Base-by-base conservation (phyloP, 1,140 invertebrate genomes). In the Arctopsyche grandis region DNA sequence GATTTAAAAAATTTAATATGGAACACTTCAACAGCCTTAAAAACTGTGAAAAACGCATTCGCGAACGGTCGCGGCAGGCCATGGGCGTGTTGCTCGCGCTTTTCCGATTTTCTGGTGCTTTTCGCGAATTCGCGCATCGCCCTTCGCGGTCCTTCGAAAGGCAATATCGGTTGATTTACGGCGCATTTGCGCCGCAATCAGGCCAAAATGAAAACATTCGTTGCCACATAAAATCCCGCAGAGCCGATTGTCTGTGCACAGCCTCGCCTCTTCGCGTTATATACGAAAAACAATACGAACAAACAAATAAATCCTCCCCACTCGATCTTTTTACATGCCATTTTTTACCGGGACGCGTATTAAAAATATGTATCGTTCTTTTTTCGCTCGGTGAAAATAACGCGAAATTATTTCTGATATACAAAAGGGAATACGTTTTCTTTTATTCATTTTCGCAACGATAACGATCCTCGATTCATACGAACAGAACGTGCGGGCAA, bases 121-220 rank as follows among this genome's bases (percentile, higher is more conserved):
- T 66, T 74, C 48, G 69, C 48, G 48, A 19, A 56, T 74, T 52
- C 71, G 16, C 43, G 44, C 21, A 22, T 52, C 16, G 48, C 38
- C 48, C 58, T 56, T 16, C 70, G 22, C 44, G 66, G 24, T 29
- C n/a, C 77, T 76, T 79, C 78, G 69, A 79, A 78, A 63, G 75
- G 75, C 78, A 82, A 82, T 82, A 79, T 75, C 75, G 44, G 43
- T 73, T 79, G 80, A 82, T 82, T 82, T 82, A 82, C 75, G 58
- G 69, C 10, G 66, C 80, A 79, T 79, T 81, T 73, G 75, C 75
- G 60, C 46, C 77, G 74, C 78, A 82, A 82, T 79, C 78, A 82
- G 80, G 78, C 48, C 69, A 24, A 78, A 82, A 79, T 82, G 75
- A 79, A 82, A 82, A 70, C 76, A 38, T 46, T 77, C 52, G 56